Percentiles rank a stretch among this genome's conserved stretches.
Evolutionary conservation across 35 echinoderm and acorn worm genomes (phyloP).

Genomic region (Heliocidaris erythrogramma): DNA sequence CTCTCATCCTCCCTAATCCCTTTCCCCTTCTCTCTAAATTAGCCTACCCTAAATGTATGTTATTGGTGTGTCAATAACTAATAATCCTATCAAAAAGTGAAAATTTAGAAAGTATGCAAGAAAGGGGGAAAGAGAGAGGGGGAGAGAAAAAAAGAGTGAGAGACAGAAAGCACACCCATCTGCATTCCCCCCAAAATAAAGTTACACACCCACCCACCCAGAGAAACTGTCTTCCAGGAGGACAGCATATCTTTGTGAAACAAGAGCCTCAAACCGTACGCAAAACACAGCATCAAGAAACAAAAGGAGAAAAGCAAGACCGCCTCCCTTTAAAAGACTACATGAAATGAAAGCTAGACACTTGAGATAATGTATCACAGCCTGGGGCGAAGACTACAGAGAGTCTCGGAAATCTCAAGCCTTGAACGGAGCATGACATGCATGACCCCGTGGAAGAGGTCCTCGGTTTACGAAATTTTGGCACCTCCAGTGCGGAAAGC

Average conservation of each 20-base stretch:
- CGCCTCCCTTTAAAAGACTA: not conserved
- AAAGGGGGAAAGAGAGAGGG: no score
- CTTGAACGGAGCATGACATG: constrained; percentile 26
- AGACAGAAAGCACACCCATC: no score
- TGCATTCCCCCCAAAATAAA: no score
- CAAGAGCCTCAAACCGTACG: not conserved
- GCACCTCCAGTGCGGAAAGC: constrained; percentile 38
- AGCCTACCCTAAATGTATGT: no score
- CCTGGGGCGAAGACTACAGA: constrained; percentile 22
- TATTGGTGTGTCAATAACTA: no score
- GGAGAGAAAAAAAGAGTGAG: no score
- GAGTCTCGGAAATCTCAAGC: constrained; percentile 29
- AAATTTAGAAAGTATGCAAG: no score
- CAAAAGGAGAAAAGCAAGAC: not conserved
- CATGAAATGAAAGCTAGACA: not conserved
- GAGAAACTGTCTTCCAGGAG: no score
- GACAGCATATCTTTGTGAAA: not conserved
- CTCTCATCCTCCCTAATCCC: no score
- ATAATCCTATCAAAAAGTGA: no score
- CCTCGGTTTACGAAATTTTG: constrained; percentile 5
- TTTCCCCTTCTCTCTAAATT: no score
- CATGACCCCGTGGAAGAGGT: constrained; percentile 10
- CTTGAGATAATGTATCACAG: constrained; percentile 4
- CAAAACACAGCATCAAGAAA: not conserved
- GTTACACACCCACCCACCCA: no score